Percentiles rank a stretch among this genome's conserved stretches.
Conservation (phyloP, 2,888 invertebrate species). For the Andrena chrysosceles region DNA sequence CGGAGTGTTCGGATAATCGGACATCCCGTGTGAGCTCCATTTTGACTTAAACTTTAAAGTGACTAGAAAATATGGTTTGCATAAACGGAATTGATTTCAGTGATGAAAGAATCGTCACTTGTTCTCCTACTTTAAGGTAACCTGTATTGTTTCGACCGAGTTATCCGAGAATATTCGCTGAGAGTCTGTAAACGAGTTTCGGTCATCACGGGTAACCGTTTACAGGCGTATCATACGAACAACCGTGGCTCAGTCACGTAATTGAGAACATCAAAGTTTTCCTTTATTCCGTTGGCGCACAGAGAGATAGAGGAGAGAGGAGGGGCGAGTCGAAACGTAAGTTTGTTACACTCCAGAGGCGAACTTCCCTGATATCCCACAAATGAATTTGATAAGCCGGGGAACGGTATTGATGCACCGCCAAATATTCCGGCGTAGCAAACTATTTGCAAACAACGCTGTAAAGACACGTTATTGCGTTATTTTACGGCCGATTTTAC, state of each 20-base stretch:
- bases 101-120: not conserved
- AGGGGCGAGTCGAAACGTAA: conserved; percentile 56
- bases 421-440: conserved; percentile 41
- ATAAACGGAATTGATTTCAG: no score
- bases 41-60: no score
- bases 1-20: no score
- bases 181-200: conserved; percentile 45
- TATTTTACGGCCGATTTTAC: conserved; percentile 40
- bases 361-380: conserved; percentile 61
- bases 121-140: not conserved
- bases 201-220: conserved; percentile 51
- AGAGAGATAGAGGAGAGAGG: conserved; percentile 1
- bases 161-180: conserved; percentile 13
- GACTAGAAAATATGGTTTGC: no score
- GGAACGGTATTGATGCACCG: conserved; percentile 47
- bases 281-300: conserved; percentile 55
- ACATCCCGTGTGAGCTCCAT: no score
- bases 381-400: conserved; percentile 60
- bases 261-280: conserved; percentile 68
- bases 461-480: conserved; percentile 46
- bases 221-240: conserved; percentile 57
- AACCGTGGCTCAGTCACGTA: conserved; percentile 58
- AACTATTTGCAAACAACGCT: conserved; percentile 42
- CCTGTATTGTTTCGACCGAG: not conserved
- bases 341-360: conserved; percentile 62